Base-by-base conservation (phyloP, 2,888 invertebrate species). In the Lasioglossum villosulum region DNA sequence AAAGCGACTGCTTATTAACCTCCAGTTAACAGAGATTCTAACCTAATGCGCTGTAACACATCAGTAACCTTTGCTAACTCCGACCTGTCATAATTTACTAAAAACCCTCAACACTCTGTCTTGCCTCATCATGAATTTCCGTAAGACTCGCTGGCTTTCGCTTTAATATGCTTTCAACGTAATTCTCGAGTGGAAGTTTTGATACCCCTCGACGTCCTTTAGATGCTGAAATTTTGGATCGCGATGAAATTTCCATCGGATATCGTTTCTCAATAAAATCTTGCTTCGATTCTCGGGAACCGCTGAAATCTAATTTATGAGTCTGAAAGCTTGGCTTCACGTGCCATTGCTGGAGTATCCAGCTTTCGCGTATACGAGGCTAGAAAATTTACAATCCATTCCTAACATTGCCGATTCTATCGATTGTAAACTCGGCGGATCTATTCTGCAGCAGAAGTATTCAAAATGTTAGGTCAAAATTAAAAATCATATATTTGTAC, bases 221-320 rank as follows among this genome's bases (percentile, higher is more conserved):
- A 16, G 63, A 30, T 27, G 30, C 16, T 63, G 30, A 30, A 63
- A 63, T 30, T 63, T 63, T 30, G 30, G 63, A 63, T 63, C 63
- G 30, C 6, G 30, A 30, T 63, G 63, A 16, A 63, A 63, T 45
- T 45, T 45, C 63, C 63, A 30, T 63, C 63, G 16, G 63, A 63
- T 63, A 30, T 63, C 63, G 63, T 30, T 63, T 30, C 63, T 30
- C 63, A 63, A 63, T 63, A 63, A 63, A 63, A 30, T 63, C 63
- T 63, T 63, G 30, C 63, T 63, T 63, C 63, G 63, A 63, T 63
- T 63, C 63, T 16, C 63, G n/a, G 56, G n/a, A 56, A 63, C 30
- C 63, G 30, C 16, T 63, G 63, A 63, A 63, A 63, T 30, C 63
- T 63, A 63, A 63, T 63, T 63, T 63, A 63, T 63, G 27, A 30